These are phyloP conservation scores for Nothobranchius kuhntae DNA, from an alignment of 2,113 vertebrate genomes.

Conservation along the genomic window DNA sequence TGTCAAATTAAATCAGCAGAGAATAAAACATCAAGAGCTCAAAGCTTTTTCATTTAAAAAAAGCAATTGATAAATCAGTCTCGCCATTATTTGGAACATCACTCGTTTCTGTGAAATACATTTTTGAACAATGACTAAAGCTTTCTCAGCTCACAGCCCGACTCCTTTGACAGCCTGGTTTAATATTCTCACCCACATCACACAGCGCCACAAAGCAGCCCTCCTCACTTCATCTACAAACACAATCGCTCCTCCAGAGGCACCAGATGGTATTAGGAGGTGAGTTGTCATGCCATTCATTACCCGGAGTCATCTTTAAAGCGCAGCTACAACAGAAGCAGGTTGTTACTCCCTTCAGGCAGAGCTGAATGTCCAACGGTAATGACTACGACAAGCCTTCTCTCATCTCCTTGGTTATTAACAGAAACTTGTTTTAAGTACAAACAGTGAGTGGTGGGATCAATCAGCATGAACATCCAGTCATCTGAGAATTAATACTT, in stretches of 20 bases:
- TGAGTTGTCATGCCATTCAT: conserved; percentile 49
- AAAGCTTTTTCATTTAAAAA: neutral
- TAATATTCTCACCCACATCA: conserved; percentile 28
- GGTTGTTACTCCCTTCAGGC: conserved; percentile 8
- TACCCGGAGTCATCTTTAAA: conserved; percentile 48
- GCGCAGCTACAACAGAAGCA: conserved; percentile 1
- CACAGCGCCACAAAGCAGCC: conserved; percentile 20
- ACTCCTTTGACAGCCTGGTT: conserved; percentile 20
- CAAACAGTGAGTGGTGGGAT: conserved; percentile 23
- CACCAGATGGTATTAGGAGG: conserved; percentile 34
- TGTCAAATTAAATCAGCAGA: neutral
- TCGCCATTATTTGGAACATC: neutral
- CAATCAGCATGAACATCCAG: conserved; percentile 41
- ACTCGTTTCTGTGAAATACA: neutral
- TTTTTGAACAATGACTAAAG: neutral
- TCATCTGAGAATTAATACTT: neutral
- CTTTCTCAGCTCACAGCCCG: neutral
- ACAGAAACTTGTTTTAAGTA: conserved; percentile 12
- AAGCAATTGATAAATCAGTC: neutral
- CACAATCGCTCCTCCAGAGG: conserved; percentile 44
- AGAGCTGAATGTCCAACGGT: conserved; percentile 28
- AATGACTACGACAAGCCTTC: conserved; percentile 28
- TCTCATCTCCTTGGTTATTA: conserved; percentile 10
- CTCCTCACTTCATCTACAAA: conserved; percentile 28
- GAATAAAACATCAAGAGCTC: neutral